A percentile compares a stretch with the other conserved stretches of the same genome.
These are phyloP conservation scores for Artemisiospiza belli DNA, from an alignment of 2,113 vertebrate species.

Conservation along the genomic window DNA sequence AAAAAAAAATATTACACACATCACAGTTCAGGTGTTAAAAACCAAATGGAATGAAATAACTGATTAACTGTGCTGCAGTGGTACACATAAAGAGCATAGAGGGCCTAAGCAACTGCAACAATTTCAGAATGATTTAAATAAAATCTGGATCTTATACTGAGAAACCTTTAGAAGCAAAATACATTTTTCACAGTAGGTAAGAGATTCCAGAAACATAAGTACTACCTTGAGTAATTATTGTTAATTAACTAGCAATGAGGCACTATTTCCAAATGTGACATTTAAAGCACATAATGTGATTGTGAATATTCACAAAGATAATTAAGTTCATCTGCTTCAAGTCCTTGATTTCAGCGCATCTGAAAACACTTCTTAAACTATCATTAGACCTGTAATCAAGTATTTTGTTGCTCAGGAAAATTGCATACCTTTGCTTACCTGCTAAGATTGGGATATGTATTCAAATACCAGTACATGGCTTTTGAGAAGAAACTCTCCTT, in stretches of 20 bases:
- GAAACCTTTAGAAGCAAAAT: neutral
- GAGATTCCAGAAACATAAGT: constrained; percentile 45
- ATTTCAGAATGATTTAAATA: neutral
- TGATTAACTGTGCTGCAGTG: neutral
- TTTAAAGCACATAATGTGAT: constrained; percentile 72
- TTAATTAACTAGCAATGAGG: constrained; percentile 67
- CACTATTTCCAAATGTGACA: constrained; percentile 70
- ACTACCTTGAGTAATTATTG: constrained; percentile 68
- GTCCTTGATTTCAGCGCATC: constrained; percentile 64
- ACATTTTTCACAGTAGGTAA: constrained; percentile 39
- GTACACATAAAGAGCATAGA: neutral
- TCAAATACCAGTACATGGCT: constrained; percentile 24
- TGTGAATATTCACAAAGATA: constrained; percentile 72
- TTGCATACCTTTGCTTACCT: constrained; percentile 54
- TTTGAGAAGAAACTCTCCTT: constrained; percentile 20
- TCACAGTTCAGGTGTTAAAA: neutral
- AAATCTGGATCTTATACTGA: neutral
- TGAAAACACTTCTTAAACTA: constrained; percentile 72
- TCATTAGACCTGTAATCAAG: constrained; percentile 75
- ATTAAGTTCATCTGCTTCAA: constrained; percentile 71
- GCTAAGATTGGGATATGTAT: constrained; percentile 8
- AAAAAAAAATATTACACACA: neutral
- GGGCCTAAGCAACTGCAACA: neutral
- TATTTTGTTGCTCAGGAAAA: constrained; percentile 67
- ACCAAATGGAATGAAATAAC: neutral